Evolutionary conservation across 2,888 invertebrate genomes (phyloP), one percentile per base, ranked within the genome.

Genomic region (Lasioglossum morio): DNA sequence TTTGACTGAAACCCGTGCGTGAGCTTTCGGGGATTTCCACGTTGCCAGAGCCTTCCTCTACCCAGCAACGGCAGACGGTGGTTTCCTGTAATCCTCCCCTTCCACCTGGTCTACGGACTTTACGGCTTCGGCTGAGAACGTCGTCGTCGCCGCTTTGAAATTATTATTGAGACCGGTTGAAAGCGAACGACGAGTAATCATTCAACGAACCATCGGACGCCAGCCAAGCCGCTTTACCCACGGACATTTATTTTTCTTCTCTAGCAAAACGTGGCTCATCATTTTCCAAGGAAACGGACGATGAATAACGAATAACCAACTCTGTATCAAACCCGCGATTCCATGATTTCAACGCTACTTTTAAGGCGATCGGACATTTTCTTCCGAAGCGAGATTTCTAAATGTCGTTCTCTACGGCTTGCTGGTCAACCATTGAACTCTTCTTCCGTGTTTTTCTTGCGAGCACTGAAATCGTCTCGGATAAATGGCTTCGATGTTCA

Each of bases 11-110:
- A 48, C 16, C 48, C 72, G 72, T 72, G 72, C 66, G 43, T 57
- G 34, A 43, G 60, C 73, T 76, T 37, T 34, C 63, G 43, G 37
- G 69, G 53, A 80, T 83, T 88, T 82, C 60, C 37, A 19, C 14
- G 23, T n/a, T 23, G 53, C 53, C 23, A 23, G 53, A 53, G 8
- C 23, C 23, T 19, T 19, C 23, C 23, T 53, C 53, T 53, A 10
- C 10, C 10, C 23, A 53, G 23, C 23, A 8, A 53, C 53, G 53
- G 53, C 66, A 66, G 63, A 66, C 34, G 53, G 57, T 19, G n/a
- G 46, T 23, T 16, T 48, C 72, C 46, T 30, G 72, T 72, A 19
- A 63, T 72, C 30, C 63, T 48, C 14, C 5, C 30, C 53, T 14
- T 40, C 23, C 4, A 1, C 23, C n/a, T n/a, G 48, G 30, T 63